Conservation (phyloP, 2,888 invertebrate species). For the Siphlonurus alternatus region DNA sequence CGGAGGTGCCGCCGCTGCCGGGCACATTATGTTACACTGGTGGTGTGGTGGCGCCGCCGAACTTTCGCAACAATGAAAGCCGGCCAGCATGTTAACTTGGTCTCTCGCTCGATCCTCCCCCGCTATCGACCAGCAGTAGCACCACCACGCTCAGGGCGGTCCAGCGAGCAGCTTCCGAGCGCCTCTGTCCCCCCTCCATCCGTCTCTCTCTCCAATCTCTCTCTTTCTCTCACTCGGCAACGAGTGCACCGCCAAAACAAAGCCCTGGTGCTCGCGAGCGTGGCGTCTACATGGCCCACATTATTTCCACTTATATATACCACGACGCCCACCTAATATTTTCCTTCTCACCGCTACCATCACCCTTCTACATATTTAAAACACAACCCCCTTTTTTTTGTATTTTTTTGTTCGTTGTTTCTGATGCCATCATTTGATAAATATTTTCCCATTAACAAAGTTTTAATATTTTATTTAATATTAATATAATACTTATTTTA, state of each 20-base stretch:
- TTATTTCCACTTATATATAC: not conserved
- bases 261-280: not conserved
- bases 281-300: not conserved
- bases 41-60: not conserved
- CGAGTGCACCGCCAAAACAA: no score
- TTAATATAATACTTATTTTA: no score
- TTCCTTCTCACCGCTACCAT: not conserved
- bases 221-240: no score
- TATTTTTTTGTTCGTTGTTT: no score
- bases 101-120: not conserved
- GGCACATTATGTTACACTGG: no score
- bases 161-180: not conserved
- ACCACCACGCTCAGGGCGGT: no score
- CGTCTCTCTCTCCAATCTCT: not conserved
- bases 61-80: not conserved
- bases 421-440: no score
- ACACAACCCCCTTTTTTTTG: no score
- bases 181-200: not conserved
- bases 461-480: no score
- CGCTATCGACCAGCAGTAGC: not conserved
- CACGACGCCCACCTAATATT: not conserved
- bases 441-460: no score
- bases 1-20: no score
- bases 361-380: not conserved
- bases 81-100: not conserved